Evolutionary conservation across 2,797 vertebrate species (phyloP).

Genomic region (Notolabrus celidotus): DNA sequence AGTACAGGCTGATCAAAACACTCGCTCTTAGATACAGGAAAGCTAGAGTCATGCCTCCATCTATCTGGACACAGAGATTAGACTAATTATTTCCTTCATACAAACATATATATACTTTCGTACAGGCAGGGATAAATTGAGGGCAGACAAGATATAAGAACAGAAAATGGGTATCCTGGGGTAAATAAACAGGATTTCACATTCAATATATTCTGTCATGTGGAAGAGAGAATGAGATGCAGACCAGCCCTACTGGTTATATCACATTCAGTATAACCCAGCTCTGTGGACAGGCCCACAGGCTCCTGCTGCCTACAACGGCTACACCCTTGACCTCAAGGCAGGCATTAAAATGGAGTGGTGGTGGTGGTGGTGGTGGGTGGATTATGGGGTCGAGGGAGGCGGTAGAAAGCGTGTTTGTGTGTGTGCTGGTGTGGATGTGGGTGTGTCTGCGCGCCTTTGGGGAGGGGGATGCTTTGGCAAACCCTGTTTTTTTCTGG

Average conservation of each 20-base stretch:
- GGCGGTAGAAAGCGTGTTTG: constrained; percentile 40
- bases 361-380: constrained; percentile 52
- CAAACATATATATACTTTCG: constrained; percentile 2
- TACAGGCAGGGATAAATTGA: neutral
- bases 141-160: constrained; percentile 22
- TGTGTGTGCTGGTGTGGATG: constrained; percentile 21
- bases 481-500: constrained; percentile 65
- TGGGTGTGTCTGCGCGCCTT: constrained; percentile 42
- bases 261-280: constrained; percentile 65
- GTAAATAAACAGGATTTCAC: constrained; percentile 67
- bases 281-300: constrained; percentile 76
- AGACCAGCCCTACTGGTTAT: constrained; percentile 71
- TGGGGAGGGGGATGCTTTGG: constrained; percentile 57
- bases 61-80: constrained; percentile 9
- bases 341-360: constrained; percentile 81
- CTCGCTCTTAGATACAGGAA: constrained; percentile 5
- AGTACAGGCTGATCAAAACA: constrained; percentile 29
- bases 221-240: constrained; percentile 69
- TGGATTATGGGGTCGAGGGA: constrained; percentile 70
- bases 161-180: constrained; percentile 50
- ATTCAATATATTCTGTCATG: constrained; percentile 70
- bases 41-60: constrained; percentile 3
- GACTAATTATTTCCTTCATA: neutral
- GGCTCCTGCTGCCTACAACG: constrained; percentile 68
- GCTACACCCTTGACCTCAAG: constrained; percentile 78